phyloP scores from a whole-genome alignment of 2,797 vertebrate genomes.

The Dendrocincla fuliginosa region DNA sequence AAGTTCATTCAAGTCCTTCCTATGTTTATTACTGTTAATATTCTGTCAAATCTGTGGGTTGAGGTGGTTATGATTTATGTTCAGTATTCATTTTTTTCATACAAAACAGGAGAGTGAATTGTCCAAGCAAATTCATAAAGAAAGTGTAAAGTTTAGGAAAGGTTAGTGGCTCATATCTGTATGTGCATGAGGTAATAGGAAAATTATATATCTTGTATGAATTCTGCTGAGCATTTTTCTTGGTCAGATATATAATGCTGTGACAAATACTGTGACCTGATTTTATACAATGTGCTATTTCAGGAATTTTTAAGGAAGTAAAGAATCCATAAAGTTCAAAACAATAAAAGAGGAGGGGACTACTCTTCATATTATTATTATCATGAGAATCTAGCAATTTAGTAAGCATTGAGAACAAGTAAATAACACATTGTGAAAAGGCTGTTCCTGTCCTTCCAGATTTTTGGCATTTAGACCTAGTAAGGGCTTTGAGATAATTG shows the following conservation, averaged over 20 bases:
- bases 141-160: neutral
- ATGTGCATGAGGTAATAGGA: neutral
- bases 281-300: neutral
- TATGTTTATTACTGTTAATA: neutral
- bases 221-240: neutral
- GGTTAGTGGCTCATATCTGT: neutral
- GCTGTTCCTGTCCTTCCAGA: neutral
- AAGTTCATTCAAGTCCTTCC: neutral
- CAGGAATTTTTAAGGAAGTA: neutral
- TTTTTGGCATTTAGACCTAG: neutral
- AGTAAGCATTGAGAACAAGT: neutral
- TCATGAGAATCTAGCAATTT: neutral
- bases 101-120: neutral
- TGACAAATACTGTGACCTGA: neutral
- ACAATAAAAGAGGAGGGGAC: neutral
- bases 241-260: neutral
- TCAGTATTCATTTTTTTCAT: neutral
- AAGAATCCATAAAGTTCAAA: neutral
- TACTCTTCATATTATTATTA: neutral
- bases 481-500: neutral
- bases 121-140: neutral
- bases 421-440: neutral
- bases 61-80: neutral
- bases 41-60: neutral
- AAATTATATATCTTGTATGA: neutral